Evolutionary conservation across 2,113 vertebrate genomes (phyloP).

Genomic region (Protomyctophum bolini): DNA sequence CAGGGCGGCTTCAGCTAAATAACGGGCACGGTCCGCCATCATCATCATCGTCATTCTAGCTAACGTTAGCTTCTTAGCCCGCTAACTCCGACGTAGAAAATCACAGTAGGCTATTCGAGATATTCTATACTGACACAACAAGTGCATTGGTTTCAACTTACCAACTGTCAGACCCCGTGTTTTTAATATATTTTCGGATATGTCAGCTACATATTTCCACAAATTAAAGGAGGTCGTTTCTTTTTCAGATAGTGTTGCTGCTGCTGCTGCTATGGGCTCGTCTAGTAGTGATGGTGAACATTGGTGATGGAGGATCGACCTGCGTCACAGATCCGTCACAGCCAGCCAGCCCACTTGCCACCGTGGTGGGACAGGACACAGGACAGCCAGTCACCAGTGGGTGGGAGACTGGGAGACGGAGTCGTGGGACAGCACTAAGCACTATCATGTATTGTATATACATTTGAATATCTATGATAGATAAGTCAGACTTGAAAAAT

Average conservation of each 20-base stretch:
- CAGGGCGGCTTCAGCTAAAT: constrained; percentile 41
- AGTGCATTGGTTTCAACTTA: constrained; percentile 30
- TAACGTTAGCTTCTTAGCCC: constrained; percentile 57
- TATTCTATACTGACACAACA: no score
- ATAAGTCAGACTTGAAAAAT: no score
- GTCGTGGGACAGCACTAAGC: no score
- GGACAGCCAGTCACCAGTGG: no score
- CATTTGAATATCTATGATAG: no score
- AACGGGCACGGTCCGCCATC: constrained; percentile 67
- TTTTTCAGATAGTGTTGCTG: constrained; percentile 55
- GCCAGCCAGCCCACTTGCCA: constrained; percentile 26
- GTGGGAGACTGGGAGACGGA: no score
- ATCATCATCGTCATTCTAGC: constrained; percentile 51
- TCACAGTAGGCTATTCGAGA: not conserved
- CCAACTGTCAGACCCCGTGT: constrained; percentile 45
- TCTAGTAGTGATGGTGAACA: constrained; percentile 40
- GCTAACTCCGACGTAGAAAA: constrained; percentile 5
- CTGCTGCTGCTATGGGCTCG: constrained; percentile 42
- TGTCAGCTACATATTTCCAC: constrained; percentile 69
- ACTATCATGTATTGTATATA: no score
- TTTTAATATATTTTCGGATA: constrained; percentile 33
- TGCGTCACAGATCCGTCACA: constrained; percentile 71
- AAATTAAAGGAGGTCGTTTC: constrained; percentile 28
- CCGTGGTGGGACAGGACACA: not conserved
- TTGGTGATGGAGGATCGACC: constrained; percentile 52